Conservation (phyloP, 2,888 invertebrate species). For the Carcina quercana region DNA sequence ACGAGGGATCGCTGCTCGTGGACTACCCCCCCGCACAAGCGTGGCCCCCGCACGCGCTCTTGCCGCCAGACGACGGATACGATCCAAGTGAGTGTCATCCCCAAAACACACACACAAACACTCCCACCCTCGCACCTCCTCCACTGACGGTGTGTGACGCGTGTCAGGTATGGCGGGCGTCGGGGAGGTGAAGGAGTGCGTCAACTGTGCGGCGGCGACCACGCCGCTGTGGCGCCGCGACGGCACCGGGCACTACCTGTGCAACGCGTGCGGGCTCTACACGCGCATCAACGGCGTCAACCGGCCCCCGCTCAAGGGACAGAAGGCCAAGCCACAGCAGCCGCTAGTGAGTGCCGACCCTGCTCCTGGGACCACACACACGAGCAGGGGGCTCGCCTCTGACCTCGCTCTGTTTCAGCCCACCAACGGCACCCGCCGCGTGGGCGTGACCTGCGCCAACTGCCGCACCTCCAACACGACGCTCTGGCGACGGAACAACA, state of each 20-base stretch:
- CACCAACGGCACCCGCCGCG: conserved; percentile 76
- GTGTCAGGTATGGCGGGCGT: conserved; percentile 55
- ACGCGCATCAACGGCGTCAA: conserved; percentile 81
- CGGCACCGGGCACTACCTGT: conserved; percentile 98
- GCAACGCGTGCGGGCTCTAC: conserved; percentile 99
- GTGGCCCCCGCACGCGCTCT: conserved; percentile 60
- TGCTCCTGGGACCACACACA: background rate
- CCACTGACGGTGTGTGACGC: background rate
- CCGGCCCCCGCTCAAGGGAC: conserved; percentile 80
- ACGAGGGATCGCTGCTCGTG: conserved; percentile 60
- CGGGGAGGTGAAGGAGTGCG: conserved; percentile 87
- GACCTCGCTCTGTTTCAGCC: conserved; percentile 38
- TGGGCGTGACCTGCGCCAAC: conserved; percentile 94
- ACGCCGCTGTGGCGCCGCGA: conserved; percentile 99
- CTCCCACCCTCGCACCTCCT: no score
- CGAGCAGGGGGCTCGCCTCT: background rate
- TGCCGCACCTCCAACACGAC: conserved; percentile 95
- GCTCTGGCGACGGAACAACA: conserved; percentile 95
- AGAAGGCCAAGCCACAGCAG: conserved; percentile 78
- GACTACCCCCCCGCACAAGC: conserved; percentile 53
- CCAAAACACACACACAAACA: background rate
- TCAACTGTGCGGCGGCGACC: conserved; percentile 93
- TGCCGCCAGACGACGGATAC: conserved; percentile 64
- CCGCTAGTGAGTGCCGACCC: conserved; percentile 46
- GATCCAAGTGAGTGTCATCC: conserved; percentile 50